Evolutionary conservation across 2,113 vertebrate species (phyloP).

Genomic region (Bos indicus): DNA sequence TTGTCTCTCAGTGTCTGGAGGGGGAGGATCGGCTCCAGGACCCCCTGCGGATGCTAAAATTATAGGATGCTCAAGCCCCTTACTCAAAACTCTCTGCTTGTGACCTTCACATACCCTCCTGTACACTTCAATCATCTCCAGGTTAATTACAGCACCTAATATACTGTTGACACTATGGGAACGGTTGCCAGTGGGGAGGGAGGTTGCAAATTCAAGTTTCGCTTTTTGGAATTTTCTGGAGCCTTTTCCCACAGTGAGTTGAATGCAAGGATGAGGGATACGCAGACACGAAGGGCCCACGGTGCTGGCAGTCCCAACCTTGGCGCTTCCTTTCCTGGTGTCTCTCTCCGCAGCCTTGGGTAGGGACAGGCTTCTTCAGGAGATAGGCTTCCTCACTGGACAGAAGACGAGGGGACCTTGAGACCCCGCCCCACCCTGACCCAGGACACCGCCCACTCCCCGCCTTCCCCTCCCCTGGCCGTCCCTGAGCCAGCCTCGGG

Average conservation of each 20-base stretch:
- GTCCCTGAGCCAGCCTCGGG: background rate
- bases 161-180: no score
- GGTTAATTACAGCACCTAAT: background rate
- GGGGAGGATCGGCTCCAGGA: background rate
- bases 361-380: fast-evolving
- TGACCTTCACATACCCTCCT: background rate
- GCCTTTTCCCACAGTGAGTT: background rate
- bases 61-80: background rate
- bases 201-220: background rate
- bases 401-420: no score
- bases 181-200: background rate
- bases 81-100: background rate
- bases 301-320: background rate
- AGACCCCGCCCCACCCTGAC: background rate
- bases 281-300: fast-evolving
- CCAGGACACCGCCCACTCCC: background rate
- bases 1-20: background rate
- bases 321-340: fast-evolving
- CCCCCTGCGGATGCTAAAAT: background rate
- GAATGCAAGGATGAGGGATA: background rate
- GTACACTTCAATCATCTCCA: background rate
- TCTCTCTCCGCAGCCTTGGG: background rate
- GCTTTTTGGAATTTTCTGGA: background rate
- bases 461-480: fast-evolving
- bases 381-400: fast-evolving